Evolutionary conservation across 2,888 invertebrate genomes (phyloP), one percentile per base, ranked within the genome.

Genomic region (Pelosia muscerda): DNA sequence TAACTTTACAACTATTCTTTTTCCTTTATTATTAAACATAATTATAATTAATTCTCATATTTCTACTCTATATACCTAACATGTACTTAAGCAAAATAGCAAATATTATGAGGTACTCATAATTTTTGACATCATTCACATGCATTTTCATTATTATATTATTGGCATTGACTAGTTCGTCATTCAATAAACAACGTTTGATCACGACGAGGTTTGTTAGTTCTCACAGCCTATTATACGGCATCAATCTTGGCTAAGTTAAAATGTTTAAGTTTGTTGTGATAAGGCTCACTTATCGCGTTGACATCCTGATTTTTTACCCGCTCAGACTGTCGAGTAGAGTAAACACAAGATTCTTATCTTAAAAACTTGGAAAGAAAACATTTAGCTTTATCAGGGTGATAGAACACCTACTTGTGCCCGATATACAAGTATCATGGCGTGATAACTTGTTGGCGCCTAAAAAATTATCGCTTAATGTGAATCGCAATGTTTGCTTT

Each of bases 271-370:
- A 70, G 59, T 59, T 65, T 56, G 22, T 63, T n/a, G 74, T 83
- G 88, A 88, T 86, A 87, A 86, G 78, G 71, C 73, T 65, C 74
- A 70, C 66, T 87, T 92, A 91, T 91, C 92, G 79, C 73, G 72
- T 72, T 80, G 85, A 88, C 91, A 91, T 92, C 90, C 92, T 91
- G 89, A 90, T 91, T 90, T 91, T 90, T 90, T 87, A 87, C 84
- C 61, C 81, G 80, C 86, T 87, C 77, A 88, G 89, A 90, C 91
- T 89, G 87, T 89, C 78, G 85, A 79, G 82, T 82, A 83, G 71
- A 87, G 87, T 89, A 90, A 93, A 93, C 91, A 92, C 66, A 71
- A 82, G 79, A 84, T 84, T 82, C 83, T 92, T 93, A 93, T 93
- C 93, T 84, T 69, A 74, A 77, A 79, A 82, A 84, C 84, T 86